Evolutionary conservation across 2,888 invertebrate species (phyloP), one percentile per base, ranked within the genome.

Genomic region (Leucania comma): DNA sequence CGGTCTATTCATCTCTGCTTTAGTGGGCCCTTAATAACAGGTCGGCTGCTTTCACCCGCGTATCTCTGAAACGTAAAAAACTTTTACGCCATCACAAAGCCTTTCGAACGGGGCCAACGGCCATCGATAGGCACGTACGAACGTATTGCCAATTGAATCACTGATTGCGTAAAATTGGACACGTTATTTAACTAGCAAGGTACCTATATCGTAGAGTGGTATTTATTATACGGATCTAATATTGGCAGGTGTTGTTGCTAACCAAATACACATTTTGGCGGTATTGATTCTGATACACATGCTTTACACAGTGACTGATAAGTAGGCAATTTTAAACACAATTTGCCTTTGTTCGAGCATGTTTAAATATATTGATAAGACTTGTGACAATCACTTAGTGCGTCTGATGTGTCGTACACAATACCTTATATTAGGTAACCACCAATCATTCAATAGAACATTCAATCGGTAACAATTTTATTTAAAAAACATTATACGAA

Each of bases 21-120:
- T 78, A 80, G 78, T 80, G 62, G 67, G 64, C 74, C 75, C 68
- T 71, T 78, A 80, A 82, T 79, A 83, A 82, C 70, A 80, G 82
- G 78, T 72, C 74, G 72, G 58, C 42, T 61, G 74, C 74, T 84
- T 84, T 77, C 78, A 76, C 72, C 72, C 35, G 70, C 67, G 48
- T 67, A 59, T 72, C 66, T 72, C 72, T 58, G 67, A 68, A 76
- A 81, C 51, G 71, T 72, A 79, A 85, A 83, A 84, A 75, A 66
- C 57, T 78, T 74, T 74, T 59, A 73, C 58, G 58, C 69, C 68
- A 46, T 53, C 68, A 76, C 75, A 79, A 69, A 74, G 83, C 68
- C 79, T 82, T 78, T 58, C 57, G 57, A 85, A 69, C 46, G 72
- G 53, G 74, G 73, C 66, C 67, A 73, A 70, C 60, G 62, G 57